Evolutionary conservation across 2,888 invertebrate genomes (phyloP), one percentile per base, ranked within the genome.

Genomic region (Trachelus tabidus): DNA sequence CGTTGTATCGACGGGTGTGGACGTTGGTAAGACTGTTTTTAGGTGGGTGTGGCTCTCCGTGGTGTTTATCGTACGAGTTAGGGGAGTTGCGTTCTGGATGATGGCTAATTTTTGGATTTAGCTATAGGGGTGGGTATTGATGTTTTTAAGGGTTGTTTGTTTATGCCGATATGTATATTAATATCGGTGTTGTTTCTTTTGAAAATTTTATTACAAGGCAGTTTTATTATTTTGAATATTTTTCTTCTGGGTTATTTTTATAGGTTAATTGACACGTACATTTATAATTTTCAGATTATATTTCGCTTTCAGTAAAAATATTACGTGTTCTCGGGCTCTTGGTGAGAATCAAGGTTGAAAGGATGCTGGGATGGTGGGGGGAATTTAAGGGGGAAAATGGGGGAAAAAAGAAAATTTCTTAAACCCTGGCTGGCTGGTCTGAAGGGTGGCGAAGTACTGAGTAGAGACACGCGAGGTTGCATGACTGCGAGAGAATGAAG

Each of bases 1-100:
- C 75, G 75, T 73, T 75, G 73, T 12, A 2, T 35, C 35, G 11
- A 4, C 30, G 71, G 71, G 3, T 71, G 30, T 31, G 30, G 30
- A 31, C 12, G 31, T 30, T 56, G 56, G 56, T 56, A 23, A 2
- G 0, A 15, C 15, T 15, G 4, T 23, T 40, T 56, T 56, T 15
- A 3, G 78, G 87, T 87, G 89, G 89, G 89, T 87, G 89, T 89
- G 90, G 89, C 85, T 84, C 85, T 84, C 81, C 69, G 77, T 82
- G 84, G 85, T 89, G 87, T 88, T 89, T 88, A 87, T 89, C 86
- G 87, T 87, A 86, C 85, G 86, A 86, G 89, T 89, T 88, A 90
- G 87, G 89, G 88, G 87, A 84, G 87, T 87, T 83, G 83, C 23
- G 9, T 15, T 40, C 33, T 33, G 56, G 56, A 56, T 2, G 23